phyloP scores from a whole-genome alignment of 2,888 invertebrate genomes.

The Thelaira solivaga region DNA sequence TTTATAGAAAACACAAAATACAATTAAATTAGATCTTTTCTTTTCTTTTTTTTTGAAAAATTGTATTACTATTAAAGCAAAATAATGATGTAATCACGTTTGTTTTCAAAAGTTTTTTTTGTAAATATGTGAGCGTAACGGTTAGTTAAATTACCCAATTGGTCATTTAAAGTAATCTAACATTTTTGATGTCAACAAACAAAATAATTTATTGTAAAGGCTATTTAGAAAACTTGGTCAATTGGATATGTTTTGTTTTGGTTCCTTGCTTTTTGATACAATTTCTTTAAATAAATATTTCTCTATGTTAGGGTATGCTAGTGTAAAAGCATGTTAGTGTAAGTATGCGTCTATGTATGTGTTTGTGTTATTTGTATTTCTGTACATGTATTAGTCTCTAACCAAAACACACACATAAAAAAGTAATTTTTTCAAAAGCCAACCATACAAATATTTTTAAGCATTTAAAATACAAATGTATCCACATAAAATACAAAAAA shows the following conservation, averaged over 20 bases:
- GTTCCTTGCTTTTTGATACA: too few species aligned
- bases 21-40: constrained; percentile 9
- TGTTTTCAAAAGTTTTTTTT: too few species aligned
- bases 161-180: too few species aligned
- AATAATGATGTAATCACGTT: constrained; percentile 37
- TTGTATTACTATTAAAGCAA: not conserved
- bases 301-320: too few species aligned
- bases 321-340: not conserved
- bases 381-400: not conserved
- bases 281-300: too few species aligned
- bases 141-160: too few species aligned
- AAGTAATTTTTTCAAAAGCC: constrained; percentile 2
- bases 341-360: not conserved
- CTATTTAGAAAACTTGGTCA: too few species aligned
- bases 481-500: not conserved
- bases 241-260: too few species aligned
- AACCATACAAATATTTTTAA: constrained; percentile 11
- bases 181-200: too few species aligned
- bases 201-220: too few species aligned
- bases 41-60: constrained; percentile 19
- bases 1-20: not conserved
- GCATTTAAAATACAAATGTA: constrained; percentile 25
- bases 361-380: not conserved
- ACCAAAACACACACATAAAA: constrained; percentile 5
- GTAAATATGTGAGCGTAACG: too few species aligned